These are phyloP conservation scores for Drosophila tropicalis DNA, from an alignment of 1,140 invertebrate genomes.

Conservation along the genomic window DNA sequence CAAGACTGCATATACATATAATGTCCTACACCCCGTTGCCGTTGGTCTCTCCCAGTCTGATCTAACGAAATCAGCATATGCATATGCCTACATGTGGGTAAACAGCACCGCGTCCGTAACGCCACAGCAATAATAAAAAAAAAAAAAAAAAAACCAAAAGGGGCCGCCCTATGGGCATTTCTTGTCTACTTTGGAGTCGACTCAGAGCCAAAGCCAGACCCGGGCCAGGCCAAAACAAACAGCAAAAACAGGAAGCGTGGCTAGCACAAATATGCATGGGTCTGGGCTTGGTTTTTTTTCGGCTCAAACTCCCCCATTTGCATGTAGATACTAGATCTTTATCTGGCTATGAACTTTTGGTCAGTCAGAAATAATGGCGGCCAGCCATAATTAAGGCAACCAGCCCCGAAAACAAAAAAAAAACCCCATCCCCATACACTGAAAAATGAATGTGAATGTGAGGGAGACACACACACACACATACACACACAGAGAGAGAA, in stretches of 20 bases:
- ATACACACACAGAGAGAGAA: background rate
- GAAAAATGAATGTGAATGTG: background rate
- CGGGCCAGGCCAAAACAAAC: conserved; percentile 22
- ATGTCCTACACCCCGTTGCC: conserved; percentile 14
- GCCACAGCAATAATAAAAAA: conserved; percentile 30
- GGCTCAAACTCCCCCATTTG: conserved; percentile 4
- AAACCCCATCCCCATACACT: background rate
- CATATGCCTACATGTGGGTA: conserved; percentile 82
- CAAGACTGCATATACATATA: conserved; percentile 43
- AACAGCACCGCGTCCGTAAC: conserved; percentile 79
- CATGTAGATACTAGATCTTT: conserved; percentile 76
- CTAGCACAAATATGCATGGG: conserved; percentile 77
- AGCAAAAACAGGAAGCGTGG: conserved; percentile 78
- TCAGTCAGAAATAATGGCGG: conserved; percentile 70
- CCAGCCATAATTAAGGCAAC: conserved; percentile 74
- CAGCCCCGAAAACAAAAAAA: conserved; percentile 48
- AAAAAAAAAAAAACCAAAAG: conserved; percentile 39
- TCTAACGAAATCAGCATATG: conserved; percentile 71
- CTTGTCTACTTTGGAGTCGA: conserved; percentile 61
- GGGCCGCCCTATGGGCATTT: conserved; percentile 60
- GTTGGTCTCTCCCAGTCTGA: background rate
- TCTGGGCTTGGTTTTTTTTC: conserved; percentile 32
- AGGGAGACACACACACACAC: background rate
- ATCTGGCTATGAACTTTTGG: conserved; percentile 62
- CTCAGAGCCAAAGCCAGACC: conserved; percentile 16